Evolutionary conservation across 2,888 invertebrate species (phyloP).

Genomic region (Theretra japonica): DNA sequence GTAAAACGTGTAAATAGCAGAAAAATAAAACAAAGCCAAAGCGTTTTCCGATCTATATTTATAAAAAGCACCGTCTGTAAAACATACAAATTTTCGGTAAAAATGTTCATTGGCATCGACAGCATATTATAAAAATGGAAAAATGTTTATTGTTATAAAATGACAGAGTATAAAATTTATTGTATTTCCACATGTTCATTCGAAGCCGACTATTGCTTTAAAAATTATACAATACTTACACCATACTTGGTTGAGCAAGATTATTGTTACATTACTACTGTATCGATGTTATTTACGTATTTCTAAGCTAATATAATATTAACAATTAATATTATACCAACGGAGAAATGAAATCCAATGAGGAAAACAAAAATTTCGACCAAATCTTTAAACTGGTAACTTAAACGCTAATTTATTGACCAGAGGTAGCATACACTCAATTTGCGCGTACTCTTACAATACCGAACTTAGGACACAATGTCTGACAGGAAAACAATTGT

Average conservation of each 20-base stretch:
- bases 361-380: slow-evolving; percentile 36
- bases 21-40: slow-evolving; percentile 22
- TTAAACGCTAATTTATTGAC: slow-evolving; percentile 28
- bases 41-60: slow-evolving; percentile 59
- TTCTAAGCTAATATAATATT: slow-evolving; percentile 55
- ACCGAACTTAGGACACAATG: slow-evolving; percentile 59
- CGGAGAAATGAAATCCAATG: slow-evolving; percentile 42
- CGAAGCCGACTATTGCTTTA: slow-evolving; percentile 53
- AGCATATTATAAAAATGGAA: slow-evolving; percentile 76
- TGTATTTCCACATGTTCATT: slow-evolving; percentile 45
- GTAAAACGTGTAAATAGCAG: not conserved
- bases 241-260: slow-evolving; percentile 72
- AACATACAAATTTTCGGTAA: slow-evolving; percentile 80
- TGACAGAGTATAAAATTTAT: slow-evolving; percentile 71
- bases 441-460: slow-evolving; percentile 20
- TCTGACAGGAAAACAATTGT: slow-evolving; percentile 47
- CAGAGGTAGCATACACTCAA: slow-evolving; percentile 26
- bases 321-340: slow-evolving; percentile 50
- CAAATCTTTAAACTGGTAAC: slow-evolving; percentile 21
- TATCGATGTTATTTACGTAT: slow-evolving; percentile 56
- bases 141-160: slow-evolving; percentile 64
- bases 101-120: slow-evolving; percentile 75
- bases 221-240: slow-evolving; percentile 47
- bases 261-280: slow-evolving; percentile 56
- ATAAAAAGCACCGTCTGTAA: slow-evolving; percentile 84